These are phyloP conservation scores for Oopsacas minuta DNA, from an alignment of 37 sponge, comb jelly and placozoan species.

Conservation along the genomic window DNA sequence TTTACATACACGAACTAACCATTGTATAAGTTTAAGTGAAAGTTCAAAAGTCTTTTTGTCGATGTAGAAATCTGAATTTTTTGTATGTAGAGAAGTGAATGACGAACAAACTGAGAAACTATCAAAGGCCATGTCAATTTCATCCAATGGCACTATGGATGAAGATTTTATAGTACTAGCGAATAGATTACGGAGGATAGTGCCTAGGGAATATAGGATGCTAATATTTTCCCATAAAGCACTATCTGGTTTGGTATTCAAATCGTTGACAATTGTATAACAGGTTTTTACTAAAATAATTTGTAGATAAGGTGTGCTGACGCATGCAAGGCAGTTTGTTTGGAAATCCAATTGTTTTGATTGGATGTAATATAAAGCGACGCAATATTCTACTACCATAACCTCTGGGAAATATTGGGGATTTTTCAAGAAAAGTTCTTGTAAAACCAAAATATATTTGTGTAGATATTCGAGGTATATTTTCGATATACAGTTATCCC, in stretches of 20 bases:
- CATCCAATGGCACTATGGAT: neutral
- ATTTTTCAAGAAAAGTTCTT: neutral
- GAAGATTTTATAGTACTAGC: neutral
- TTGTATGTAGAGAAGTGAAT: neutral
- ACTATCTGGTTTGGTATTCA: neutral
- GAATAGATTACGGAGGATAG: neutral
- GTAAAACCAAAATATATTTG: neutral
- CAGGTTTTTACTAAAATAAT: neutral
- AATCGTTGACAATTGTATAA: conserved; percentile 1
- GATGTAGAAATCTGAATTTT: neutral
- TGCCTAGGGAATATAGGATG: neutral
- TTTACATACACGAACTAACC: conserved; percentile 12
- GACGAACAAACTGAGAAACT: neutral
- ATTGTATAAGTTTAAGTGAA: neutral
- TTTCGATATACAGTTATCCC: neutral
- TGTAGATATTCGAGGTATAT: neutral
- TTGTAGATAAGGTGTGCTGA: neutral
- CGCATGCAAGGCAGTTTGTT: neutral
- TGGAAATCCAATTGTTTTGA: neutral
- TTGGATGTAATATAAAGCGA: neutral
- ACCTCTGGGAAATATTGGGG: neutral
- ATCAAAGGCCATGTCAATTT: neutral
- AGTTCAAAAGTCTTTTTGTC: neutral
- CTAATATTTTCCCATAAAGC: neutral
- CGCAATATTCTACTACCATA: neutral